These are phyloP conservation scores for Apamea sordens DNA, from an alignment of 2,888 invertebrate genomes.

Conservation along the genomic window DNA sequence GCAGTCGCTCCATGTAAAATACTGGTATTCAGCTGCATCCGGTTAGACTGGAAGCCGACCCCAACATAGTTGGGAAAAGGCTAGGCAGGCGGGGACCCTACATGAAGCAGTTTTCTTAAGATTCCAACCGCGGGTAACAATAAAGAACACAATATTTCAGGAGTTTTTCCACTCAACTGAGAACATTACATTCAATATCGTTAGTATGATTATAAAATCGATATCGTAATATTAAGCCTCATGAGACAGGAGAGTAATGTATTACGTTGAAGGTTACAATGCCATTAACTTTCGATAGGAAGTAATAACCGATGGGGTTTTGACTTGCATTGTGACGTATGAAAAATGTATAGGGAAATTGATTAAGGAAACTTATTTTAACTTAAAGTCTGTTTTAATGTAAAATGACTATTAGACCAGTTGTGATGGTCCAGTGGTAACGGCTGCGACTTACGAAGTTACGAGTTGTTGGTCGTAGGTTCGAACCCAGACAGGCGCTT, in stretches of 20 bases:
- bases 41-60: no score
- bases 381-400: not conserved
- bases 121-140: not conserved
- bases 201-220: conserved; percentile 45
- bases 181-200: conserved; percentile 11
- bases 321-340: not conserved
- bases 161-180: conserved; percentile 13
- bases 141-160: not conserved
- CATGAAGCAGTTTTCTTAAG: not conserved
- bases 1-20: no score
- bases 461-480: no score
- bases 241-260: conserved; percentile 29
- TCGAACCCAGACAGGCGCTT: no score
- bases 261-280: conserved; percentile 33
- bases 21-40: no score
- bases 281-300: conserved; percentile 8
- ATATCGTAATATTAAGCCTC: conserved; percentile 34
- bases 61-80: no score
- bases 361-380: not conserved
- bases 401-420: not conserved
- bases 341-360: not conserved
- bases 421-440: no score
- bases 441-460: no score
- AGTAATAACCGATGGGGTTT: not conserved
- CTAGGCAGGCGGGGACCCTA: no score